Evolutionary conservation across 2,113 vertebrate species (phyloP).

Genomic region (Jacana jacana): DNA sequence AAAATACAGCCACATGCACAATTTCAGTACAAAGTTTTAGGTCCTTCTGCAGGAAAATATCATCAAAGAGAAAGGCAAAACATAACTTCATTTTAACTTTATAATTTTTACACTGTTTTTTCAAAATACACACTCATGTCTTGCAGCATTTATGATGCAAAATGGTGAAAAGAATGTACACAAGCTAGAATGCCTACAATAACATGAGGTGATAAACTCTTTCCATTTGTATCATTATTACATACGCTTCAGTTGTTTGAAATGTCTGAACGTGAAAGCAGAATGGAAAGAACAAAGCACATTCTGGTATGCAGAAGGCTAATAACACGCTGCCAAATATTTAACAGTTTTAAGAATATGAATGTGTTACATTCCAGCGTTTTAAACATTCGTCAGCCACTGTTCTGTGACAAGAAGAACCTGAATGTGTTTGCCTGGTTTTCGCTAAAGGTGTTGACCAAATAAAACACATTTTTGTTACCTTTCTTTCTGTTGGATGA

Average conservation of each 20-base stretch:
- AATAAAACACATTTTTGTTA: conserved; percentile 1
- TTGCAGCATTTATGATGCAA: not conserved
- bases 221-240: not conserved
- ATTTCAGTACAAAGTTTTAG: not conserved
- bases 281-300: not conserved
- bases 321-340: not conserved
- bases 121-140: not conserved
- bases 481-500: not conserved
- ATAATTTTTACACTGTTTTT: not conserved
- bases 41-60: not conserved
- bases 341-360: not conserved
- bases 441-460: not conserved
- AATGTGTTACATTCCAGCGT: not conserved
- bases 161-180: not conserved
- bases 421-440: not conserved
- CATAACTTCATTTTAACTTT: not conserved
- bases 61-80: not conserved
- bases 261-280: not conserved
- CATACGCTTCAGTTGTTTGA: not conserved
- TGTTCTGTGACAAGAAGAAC: not conserved
- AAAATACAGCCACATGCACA: not conserved
- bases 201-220: not conserved
- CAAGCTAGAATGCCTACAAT: not conserved
- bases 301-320: not conserved
- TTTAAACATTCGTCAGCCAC: not conserved